Evolutionary conservation across 92 coral and sea anemone species (phyloP).

Genomic region (Muricea muricata): DNA sequence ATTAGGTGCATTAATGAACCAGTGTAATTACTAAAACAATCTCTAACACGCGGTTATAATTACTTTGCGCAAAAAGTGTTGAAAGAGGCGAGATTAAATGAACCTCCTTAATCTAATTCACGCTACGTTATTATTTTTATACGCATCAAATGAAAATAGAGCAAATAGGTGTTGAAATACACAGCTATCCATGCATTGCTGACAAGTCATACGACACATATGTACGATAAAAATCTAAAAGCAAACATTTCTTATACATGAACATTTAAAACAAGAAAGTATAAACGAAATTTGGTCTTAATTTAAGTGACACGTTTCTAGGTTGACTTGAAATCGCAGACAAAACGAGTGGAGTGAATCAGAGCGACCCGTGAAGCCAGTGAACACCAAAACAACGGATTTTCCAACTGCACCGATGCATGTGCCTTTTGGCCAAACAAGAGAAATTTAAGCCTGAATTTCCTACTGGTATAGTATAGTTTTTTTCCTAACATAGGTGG

Average conservation of each 20-base stretch:
- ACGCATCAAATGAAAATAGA: slow-evolving; percentile 12
- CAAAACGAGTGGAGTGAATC: slow-evolving; percentile 13
- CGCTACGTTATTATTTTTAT: slow-evolving; percentile 15
- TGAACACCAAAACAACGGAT: no score
- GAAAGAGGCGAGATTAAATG: neutral
- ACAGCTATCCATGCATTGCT: neutral
- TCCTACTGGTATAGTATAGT: no score
- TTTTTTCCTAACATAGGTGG: no score
- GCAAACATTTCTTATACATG: no score
- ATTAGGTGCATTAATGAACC: neutral
- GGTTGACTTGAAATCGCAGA: neutral
- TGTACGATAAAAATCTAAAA: neutral
- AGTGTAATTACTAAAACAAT: neutral
- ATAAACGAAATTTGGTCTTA: neutral
- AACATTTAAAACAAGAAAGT: no score
- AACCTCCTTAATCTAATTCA: slow-evolving; percentile 3
- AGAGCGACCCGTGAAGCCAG: neutral
- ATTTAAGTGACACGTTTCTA: neutral
- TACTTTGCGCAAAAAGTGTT: neutral
- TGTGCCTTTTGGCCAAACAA: no score
- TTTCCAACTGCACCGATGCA: no score
- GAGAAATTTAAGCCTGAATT: no score
- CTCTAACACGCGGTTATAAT: neutral
- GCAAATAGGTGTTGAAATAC: slow-evolving; percentile 13
- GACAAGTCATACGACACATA: neutral